Conservation (phyloP, 2,797 vertebrate species). For the Anabacerthia variegaticeps region DNA sequence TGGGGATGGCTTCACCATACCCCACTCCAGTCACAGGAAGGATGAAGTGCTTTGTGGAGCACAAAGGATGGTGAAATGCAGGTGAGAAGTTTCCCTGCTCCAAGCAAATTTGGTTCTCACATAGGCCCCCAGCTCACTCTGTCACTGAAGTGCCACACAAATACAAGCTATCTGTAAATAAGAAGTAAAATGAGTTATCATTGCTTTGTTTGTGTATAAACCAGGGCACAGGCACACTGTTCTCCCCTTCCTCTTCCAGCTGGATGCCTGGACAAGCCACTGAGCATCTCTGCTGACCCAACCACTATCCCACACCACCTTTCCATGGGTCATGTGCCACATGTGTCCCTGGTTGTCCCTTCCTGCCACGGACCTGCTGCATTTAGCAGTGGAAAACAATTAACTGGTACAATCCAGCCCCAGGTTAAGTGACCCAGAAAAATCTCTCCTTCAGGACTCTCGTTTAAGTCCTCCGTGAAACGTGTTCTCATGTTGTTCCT, state of each 20-base stretch:
- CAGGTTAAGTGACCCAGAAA: not conserved
- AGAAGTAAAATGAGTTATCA: not conserved
- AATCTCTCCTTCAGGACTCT: not conserved
- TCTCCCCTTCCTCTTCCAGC: not conserved
- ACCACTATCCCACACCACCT: not conserved
- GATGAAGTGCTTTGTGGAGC: not conserved
- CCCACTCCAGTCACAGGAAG: not conserved
- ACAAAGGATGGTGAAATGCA: not conserved
- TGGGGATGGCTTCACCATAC: not conserved
- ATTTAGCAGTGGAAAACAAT: not conserved
- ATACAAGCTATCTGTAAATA: not conserved
- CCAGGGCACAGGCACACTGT: not conserved
- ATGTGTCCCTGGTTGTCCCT: not conserved
- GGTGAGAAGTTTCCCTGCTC: not conserved
- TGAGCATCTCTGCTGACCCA: not conserved
- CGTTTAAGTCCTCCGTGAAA: not conserved
- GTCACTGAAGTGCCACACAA: not conserved
- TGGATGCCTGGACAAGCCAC: not conserved
- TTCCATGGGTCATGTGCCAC: not conserved
- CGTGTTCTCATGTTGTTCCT: not conserved
- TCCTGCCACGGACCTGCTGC: not conserved
- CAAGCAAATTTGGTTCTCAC: not conserved
- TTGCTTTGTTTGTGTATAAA: not conserved
- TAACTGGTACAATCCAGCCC: not conserved
- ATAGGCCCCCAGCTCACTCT: not conserved